Percentiles rank a stretch among this genome's conserved stretches.
These are phyloP conservation scores for Mesochorus sp. DNA, from an alignment of 2,888 invertebrate genomes.

Conservation along the genomic window DNA sequence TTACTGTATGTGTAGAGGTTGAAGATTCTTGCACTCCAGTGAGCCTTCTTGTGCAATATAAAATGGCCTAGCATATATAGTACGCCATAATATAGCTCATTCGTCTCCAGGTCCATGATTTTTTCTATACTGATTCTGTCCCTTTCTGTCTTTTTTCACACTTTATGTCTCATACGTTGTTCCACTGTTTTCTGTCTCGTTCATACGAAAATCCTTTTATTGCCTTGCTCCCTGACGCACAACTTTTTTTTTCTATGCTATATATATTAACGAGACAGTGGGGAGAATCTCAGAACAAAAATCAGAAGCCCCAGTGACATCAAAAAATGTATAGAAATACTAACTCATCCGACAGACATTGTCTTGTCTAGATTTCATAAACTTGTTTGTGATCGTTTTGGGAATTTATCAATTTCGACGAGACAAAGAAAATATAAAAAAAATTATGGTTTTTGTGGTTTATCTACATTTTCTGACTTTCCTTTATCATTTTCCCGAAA, in stretches of 20 bases:
- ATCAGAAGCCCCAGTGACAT: not conserved
- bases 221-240: slow-evolving; percentile 15
- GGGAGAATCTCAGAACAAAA: not conserved
- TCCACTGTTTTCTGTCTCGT: slow-evolving; percentile 32
- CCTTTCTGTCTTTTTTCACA: slow-evolving; percentile 10
- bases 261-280: not conserved
- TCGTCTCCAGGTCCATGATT: slow-evolving; percentile 26
- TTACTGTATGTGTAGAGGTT: not conserved
- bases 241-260: slow-evolving; percentile 21
- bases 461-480: too few relatives aligned
- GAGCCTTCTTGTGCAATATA: slow-evolving; percentile 8
- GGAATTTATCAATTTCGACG: too few relatives aligned
- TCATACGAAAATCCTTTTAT: slow-evolving; percentile 46
- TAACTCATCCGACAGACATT: too few relatives aligned
- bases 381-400: too few relatives aligned
- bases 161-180: not conserved
- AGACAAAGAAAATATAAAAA: too few relatives aligned
- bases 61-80: not conserved
- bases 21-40: slow-evolving; percentile 5
- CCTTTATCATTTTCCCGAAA: too few relatives aligned
- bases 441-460: too few relatives aligned
- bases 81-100: slow-evolving; percentile 5
- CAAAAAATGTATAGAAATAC: not conserved
- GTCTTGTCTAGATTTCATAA: too few relatives aligned
- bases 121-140: slow-evolving; percentile 2